Evolutionary conservation across 2,113 vertebrate genomes (phyloP).

Genomic region (Oophaga pumilio): DNA sequence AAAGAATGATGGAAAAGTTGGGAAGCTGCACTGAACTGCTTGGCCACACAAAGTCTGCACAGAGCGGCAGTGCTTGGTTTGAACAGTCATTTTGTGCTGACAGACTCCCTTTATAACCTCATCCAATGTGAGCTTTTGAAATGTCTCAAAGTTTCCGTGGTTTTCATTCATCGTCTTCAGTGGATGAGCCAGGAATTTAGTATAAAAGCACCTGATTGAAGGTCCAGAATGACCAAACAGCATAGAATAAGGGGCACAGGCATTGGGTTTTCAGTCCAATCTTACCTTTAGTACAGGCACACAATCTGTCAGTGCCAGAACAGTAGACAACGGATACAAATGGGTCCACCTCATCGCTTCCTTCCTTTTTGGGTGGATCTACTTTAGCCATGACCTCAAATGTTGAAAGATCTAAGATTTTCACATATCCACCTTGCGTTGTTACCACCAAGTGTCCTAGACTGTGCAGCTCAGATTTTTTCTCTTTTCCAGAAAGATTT

Average conservation of each 20-base stretch:
- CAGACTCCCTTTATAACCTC: too few species aligned
- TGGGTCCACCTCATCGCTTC: constrained; percentile 87
- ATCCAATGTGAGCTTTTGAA: too few species aligned
- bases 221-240: too few species aligned
- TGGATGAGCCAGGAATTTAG: too few species aligned
- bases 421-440: constrained; percentile 93
- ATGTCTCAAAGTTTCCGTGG: too few species aligned
- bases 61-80: too few species aligned
- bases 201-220: too few species aligned
- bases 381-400: constrained; percentile 96
- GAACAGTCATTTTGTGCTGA: too few species aligned
- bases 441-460: constrained; percentile 97
- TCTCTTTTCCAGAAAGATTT: constrained; percentile 82
- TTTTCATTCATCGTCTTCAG: too few species aligned
- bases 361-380: constrained; percentile 94
- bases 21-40: too few species aligned
- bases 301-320: constrained; percentile 97
- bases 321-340: constrained; percentile 99
- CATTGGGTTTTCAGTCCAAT: neutral
- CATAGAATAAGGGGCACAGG: neutral
- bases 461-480: constrained; percentile 81
- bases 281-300: constrained; percentile 98
- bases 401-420: constrained; percentile 95
- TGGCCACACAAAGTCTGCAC: too few species aligned
- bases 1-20: too few species aligned